Conservation (phyloP, 2,888 invertebrate species). For the Harpagoxenus sublaevis region DNA sequence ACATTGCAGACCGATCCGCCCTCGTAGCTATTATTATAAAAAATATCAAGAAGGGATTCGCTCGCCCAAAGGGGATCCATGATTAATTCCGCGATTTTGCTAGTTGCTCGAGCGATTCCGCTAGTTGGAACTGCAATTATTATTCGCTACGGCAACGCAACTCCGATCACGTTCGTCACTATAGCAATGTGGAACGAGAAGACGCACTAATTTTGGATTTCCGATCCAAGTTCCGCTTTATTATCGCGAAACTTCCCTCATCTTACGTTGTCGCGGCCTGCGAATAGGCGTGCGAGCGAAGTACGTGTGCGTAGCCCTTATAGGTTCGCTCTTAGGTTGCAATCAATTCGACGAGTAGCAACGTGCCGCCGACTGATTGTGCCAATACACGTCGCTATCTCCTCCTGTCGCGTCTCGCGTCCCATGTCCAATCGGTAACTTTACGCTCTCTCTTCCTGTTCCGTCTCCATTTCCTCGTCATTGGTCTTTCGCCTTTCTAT, state of each 20-base stretch:
- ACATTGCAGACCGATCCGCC: slow-evolving; percentile 8
- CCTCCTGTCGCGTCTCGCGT: slow-evolving; percentile 45
- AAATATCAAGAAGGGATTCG: slow-evolving; percentile 43
- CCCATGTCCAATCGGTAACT: slow-evolving; percentile 64
- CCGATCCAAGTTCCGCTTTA: slow-evolving; percentile 59
- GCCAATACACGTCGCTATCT: slow-evolving; percentile 74
- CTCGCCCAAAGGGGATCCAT: background rate
- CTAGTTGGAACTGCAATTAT: slow-evolving; percentile 33
- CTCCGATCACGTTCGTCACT: slow-evolving; percentile 37
- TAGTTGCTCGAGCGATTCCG: slow-evolving; percentile 2
- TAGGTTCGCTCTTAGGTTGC: slow-evolving; percentile 67
- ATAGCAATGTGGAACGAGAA: background rate
- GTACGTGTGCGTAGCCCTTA: slow-evolving; percentile 22
- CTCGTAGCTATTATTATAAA: slow-evolving; percentile 35
- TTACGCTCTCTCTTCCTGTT: slow-evolving; percentile 30
- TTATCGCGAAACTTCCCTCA: slow-evolving; percentile 51
- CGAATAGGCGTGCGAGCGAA: slow-evolving; percentile 19
- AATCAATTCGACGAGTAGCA: slow-evolving; percentile 75
- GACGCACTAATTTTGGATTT: slow-evolving; percentile 58
- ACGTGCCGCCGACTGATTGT: slow-evolving; percentile 77
- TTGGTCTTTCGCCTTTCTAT: slow-evolving; percentile 4
- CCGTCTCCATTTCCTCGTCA: slow-evolving; percentile 13
- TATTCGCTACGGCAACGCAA: slow-evolving; percentile 38
- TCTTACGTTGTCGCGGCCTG: slow-evolving; percentile 26
- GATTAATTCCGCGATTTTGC: slow-evolving; percentile 23